Evolutionary conservation across 2,888 invertebrate genomes (phyloP), one percentile per base, ranked within the genome.

Genomic region (Scaptomyza reducta): DNA sequence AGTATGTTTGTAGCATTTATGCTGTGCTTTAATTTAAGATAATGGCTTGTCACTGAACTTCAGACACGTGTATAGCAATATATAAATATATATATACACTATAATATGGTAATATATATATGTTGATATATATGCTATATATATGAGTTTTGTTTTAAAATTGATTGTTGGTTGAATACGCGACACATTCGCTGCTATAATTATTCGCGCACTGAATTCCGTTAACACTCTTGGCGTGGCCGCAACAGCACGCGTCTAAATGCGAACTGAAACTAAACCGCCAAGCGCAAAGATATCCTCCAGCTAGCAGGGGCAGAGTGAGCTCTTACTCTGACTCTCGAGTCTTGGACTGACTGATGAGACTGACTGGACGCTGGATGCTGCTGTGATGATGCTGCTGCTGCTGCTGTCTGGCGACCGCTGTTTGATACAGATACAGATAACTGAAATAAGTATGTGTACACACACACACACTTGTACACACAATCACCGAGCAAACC

Each of bases 201-300:
- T 57, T 69, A 61, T 69, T 61, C 61, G 57, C 70, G 57, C 64
- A 75, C 50, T 58, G 56, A 64, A 62, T 62, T 61, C 47, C 46
- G 69, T 54, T 71, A 61, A 68, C 64, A 77, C 80, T 69, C 64
- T 85, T 73, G 79, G 61, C 86, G 79, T 85, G 74, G 80, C 71
- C 79, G 83, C 74, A 85, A 60, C 77, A 74, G 84, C 79, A 86
- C 86, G 83, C 88, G 88, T 83, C 77, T 80, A 85, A 83, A 86
- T 79, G 77, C 80, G 75, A 84, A 84, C 86, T 88, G 80, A 84
- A 81, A 81, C 82, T 78, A 70, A 88, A 82, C 65, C 66, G 69
- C 68, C 87, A 61, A 61, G 78, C 74, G 77, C 75, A 72, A 87
- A 81, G 82, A 87, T 87, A 82, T 82, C 82, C 82, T 82, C 85